Conservation (phyloP, 2,888 invertebrate species). For the Caenorhabditis japonica region DNA sequence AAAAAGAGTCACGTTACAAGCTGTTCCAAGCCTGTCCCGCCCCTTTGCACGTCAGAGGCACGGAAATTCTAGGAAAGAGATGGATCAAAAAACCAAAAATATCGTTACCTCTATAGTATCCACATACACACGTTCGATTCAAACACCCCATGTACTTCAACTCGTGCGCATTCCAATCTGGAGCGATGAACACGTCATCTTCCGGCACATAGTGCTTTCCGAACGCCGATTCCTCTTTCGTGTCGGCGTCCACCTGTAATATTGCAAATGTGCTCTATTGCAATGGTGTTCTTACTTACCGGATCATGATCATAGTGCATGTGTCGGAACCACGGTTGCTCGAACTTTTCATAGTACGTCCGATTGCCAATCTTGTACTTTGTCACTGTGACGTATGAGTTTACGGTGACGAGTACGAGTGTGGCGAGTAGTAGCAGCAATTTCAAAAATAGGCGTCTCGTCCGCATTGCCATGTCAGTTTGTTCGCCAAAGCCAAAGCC, state of each 20-base stretch:
- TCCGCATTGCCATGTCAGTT: too few relatives aligned
- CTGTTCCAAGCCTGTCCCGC: too few relatives aligned
- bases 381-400: constrained; percentile 30
- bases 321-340: constrained; percentile 66
- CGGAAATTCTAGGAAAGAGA: too few relatives aligned
- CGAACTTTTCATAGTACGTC: constrained; percentile 57
- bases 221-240: constrained; percentile 58
- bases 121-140: constrained; percentile 67
- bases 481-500: too few relatives aligned
- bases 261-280: too few relatives aligned
- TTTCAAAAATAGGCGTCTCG: too few relatives aligned
- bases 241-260: constrained; percentile 49
- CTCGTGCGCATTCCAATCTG: constrained; percentile 55
- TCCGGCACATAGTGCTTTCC: constrained; percentile 65
- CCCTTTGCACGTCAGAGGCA: too few relatives aligned
- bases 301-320: constrained; percentile 60
- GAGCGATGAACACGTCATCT: constrained; percentile 56
- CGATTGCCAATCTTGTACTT: constrained; percentile 54
- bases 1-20: too few relatives aligned
- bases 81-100: too few relatives aligned
- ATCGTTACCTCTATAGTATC: constrained; percentile 60
- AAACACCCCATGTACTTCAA: constrained; percentile 63
- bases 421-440: too few relatives aligned
- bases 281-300: too few relatives aligned
- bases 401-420: constrained; percentile 1